phyloP scores from a whole-genome alignment of 2,888 invertebrate genomes.

The Clusia tigrina region DNA sequence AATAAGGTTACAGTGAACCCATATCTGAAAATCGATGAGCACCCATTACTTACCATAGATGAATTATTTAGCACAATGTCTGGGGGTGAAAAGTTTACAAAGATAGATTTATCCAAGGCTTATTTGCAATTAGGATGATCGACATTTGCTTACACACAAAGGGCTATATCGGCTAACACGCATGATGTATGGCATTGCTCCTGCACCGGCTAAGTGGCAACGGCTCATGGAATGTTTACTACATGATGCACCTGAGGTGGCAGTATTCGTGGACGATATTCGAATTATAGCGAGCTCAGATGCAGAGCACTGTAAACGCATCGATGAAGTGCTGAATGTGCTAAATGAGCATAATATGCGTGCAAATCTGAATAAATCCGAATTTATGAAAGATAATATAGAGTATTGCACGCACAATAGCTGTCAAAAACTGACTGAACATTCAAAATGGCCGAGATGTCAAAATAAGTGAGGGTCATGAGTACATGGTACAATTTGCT shows the following conservation, averaged over 20 bases:
- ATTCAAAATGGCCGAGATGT: too few relatives aligned
- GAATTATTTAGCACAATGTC: too few relatives aligned
- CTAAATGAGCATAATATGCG: constrained; percentile 1
- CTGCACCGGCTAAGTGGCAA: not conserved
- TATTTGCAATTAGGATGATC: too few relatives aligned
- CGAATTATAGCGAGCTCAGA: not conserved
- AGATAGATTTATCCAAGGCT: too few relatives aligned
- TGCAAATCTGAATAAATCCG: constrained; percentile 41
- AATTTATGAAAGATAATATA: constrained; percentile 44
- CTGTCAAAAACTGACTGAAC: too few relatives aligned
- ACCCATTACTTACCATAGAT: too few relatives aligned
- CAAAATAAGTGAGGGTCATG: too few relatives aligned
- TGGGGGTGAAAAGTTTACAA: too few relatives aligned
- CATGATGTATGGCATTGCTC: not conserved
- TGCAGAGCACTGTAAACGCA: not conserved
- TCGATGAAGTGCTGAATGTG: not conserved
- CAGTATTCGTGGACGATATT: not conserved
- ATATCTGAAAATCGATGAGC: too few relatives aligned
- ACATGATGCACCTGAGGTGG: not conserved
- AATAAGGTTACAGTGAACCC: too few relatives aligned
- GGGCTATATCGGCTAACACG: too few relatives aligned
- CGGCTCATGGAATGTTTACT: not conserved
- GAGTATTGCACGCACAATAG: constrained; percentile 50
- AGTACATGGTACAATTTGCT: too few relatives aligned
- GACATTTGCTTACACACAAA: not conserved